Percentiles rank a stretch among this genome's conserved stretches.
phyloP scores from a whole-genome alignment of 2,797 vertebrate species.

The Tapirus indicus region DNA sequence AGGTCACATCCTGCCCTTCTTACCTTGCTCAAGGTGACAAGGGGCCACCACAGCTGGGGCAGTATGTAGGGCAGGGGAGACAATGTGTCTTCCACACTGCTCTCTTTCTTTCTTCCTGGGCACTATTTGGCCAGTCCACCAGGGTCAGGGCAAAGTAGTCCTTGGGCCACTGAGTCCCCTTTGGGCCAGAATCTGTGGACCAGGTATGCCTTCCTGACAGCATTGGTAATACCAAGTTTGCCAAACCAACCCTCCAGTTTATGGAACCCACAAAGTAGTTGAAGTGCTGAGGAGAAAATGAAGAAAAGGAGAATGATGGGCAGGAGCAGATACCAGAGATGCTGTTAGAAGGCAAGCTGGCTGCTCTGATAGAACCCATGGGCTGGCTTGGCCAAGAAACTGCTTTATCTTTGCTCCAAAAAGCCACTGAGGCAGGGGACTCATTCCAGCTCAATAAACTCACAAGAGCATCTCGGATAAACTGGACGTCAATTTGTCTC shows the following conservation, averaged over 20 bases:
- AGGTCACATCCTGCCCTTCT: not conserved
- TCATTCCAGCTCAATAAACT: not conserved
- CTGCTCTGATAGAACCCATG: not conserved
- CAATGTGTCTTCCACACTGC: not conserved
- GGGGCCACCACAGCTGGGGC: not conserved
- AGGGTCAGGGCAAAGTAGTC: not conserved
- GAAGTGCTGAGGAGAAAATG: too few species aligned
- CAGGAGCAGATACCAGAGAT: not conserved
- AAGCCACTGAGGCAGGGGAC: not conserved
- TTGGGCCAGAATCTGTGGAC: not conserved
- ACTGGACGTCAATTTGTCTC: not conserved
- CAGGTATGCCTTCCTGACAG: not conserved
- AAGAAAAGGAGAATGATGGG: not conserved
- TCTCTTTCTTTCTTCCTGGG: not conserved
- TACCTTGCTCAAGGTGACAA: not conserved
- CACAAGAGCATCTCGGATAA: rapidly evolving
- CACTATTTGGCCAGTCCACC: not conserved
- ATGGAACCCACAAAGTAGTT: not conserved
- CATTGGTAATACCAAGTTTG: not conserved
- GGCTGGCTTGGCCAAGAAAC: not conserved
- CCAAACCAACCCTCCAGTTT: not conserved
- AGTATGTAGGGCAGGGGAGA: not conserved
- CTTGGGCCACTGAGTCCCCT: not conserved
- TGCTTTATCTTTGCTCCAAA: not conserved
- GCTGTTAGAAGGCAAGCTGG: not conserved